phyloP scores from a whole-genome alignment of 35 echinoderm and acorn worm genomes.

The Apostichopus parvimensis region DNA sequence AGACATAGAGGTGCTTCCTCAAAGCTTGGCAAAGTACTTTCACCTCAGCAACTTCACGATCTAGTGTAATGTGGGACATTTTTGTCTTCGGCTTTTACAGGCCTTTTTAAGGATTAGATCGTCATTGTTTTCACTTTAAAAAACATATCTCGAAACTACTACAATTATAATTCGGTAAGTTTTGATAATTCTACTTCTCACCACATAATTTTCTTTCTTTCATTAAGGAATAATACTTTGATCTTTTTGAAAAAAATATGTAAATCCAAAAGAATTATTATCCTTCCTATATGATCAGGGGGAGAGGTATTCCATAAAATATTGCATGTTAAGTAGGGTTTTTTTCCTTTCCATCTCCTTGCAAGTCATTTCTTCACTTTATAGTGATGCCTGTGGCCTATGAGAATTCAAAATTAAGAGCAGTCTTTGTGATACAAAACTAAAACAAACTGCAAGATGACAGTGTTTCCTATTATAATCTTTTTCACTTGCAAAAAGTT shows the following conservation, averaged over 20 bases:
- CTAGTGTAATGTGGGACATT: no score
- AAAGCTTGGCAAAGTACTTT: not conserved
- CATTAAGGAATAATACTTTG: conserved; percentile 14
- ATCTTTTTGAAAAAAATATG: not conserved
- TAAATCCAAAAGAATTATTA: conserved; percentile 8
- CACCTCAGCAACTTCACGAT: not conserved
- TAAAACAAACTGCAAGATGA: no score
- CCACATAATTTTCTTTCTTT: not conserved
- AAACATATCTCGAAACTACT: not conserved
- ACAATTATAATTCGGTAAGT: not conserved
- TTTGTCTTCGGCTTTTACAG: no score
- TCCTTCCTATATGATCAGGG: not conserved
- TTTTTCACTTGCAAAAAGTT: no score
- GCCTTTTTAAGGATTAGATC: no score
- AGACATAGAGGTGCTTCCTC: not conserved
- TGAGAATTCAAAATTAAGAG: not conserved
- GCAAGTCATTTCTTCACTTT: not conserved
- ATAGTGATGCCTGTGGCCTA: not conserved
- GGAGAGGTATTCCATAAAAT: not conserved
- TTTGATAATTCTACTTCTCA: not conserved
- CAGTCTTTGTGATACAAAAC: not conserved
- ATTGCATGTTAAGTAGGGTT: not conserved
- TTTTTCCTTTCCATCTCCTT: not conserved
- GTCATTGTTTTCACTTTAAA: not conserved
- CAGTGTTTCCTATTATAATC: no score